These are phyloP conservation scores for Salvelinus fontinalis DNA, from an alignment of 2,113 vertebrate genomes.

Conservation along the genomic window DNA sequence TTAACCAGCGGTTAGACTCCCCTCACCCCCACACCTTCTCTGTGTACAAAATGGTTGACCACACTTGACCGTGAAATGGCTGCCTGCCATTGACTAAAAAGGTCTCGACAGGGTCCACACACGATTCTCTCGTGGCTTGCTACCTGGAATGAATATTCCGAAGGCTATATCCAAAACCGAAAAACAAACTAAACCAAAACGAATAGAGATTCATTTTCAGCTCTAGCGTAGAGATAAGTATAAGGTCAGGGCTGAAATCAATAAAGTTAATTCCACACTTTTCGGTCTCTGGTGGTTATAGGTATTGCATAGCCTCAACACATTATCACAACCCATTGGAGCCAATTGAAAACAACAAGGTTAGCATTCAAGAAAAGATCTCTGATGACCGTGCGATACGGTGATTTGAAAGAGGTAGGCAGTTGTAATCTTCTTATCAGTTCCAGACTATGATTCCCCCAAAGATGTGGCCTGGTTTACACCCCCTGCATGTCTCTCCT, in stretches of 20 bases:
- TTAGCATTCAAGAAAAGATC: neutral
- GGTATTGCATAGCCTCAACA: too few relatives aligned
- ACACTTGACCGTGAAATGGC: constrained; percentile 29
- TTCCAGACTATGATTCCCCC: constrained; percentile 1
- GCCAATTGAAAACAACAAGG: neutral
- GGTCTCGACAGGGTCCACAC: constrained; percentile 17
- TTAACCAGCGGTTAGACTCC: constrained; percentile 4
- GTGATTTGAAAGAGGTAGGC: neutral
- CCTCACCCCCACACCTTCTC: neutral
- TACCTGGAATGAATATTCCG: constrained; percentile 24
- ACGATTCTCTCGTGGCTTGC: constrained; percentile 23
- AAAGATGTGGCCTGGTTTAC: neutral
- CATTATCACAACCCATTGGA: too few relatives aligned
- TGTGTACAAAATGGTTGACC: constrained; percentile 37
- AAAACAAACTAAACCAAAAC: constrained; percentile 7
- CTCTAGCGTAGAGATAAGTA: constrained; percentile 8
- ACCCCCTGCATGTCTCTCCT: neutral
- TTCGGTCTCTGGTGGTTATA: too few relatives aligned
- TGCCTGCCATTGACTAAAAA: neutral
- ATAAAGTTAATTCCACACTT: too few relatives aligned
- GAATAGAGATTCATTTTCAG: constrained; percentile 14
- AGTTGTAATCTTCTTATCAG: neutral
- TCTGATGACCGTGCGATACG: neutral
- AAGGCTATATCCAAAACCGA: constrained; percentile 20
- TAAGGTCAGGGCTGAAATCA: constrained; percentile 18